Percentiles rank a stretch among this genome's conserved stretches.
phyloP scores from a whole-genome alignment of 2,113 vertebrate species.

The Rhombomys opimus region DNA sequence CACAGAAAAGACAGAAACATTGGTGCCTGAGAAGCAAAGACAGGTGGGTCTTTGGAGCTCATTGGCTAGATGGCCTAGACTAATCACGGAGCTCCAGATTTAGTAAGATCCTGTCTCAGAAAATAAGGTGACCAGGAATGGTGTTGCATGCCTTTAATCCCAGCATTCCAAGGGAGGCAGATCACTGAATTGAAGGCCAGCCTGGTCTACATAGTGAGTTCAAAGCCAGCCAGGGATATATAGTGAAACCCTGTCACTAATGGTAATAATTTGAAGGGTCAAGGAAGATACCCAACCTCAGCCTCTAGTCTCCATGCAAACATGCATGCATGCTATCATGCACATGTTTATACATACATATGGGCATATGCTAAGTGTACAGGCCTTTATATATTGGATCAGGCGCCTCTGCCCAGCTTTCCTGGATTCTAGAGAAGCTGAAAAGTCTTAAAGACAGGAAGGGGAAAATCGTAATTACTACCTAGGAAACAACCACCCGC shows the following conservation, averaged over 20 bases:
- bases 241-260: neutral
- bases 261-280: neutral
- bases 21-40: neutral
- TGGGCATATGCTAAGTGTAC: rapidly evolving
- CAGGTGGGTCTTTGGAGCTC: neutral
- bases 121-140: neutral
- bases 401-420: rapidly evolving
- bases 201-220: neutral
- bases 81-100: neutral
- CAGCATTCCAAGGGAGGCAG: neutral
- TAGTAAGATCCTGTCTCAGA: neutral
- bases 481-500: constrained; percentile 23
- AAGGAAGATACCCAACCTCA: neutral
- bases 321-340: neutral
- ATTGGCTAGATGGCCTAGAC: neutral
- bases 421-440: neutral
- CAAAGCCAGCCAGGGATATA: neutral
- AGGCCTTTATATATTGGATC: neutral
- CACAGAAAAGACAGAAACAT: neutral
- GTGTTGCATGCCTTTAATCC: neutral
- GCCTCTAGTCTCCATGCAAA: neutral
- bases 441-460: constrained; percentile 39
- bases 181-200: neutral
- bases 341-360: neutral
- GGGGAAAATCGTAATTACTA: constrained; percentile 47